Evolutionary conservation across 37 sponge, comb jelly and placozoan species (phyloP).

Genomic region (Crambe crambe): DNA sequence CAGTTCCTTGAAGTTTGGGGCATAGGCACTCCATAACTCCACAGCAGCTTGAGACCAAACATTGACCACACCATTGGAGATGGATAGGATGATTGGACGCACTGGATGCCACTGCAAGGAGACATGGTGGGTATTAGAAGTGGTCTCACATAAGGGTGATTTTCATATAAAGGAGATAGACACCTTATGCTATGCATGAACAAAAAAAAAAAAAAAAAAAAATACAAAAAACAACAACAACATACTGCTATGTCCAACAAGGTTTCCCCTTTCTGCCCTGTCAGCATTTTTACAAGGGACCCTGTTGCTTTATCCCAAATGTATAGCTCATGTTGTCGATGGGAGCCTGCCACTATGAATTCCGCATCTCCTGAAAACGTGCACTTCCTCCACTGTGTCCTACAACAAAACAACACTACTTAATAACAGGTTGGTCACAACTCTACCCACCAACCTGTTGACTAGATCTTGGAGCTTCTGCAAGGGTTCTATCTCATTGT

Average conservation of each 20-base stretch:
- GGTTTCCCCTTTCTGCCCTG: conserved; percentile 98
- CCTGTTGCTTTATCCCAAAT: conserved; percentile 96
- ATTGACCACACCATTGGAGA: conserved; percentile 93
- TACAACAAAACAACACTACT: background rate
- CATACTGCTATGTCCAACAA: conserved; percentile 88
- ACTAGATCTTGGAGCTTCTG: conserved; percentile 97
- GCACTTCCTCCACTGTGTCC: conserved; percentile 97
- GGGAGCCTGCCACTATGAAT: conserved; percentile 92
- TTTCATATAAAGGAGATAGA: too few species aligned
- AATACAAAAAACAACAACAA: too few species aligned
- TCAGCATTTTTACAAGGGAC: conserved; percentile 95
- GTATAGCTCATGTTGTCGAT: conserved; percentile 92
- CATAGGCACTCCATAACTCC: conserved; percentile 98
- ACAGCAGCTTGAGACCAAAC: conserved; percentile 92
- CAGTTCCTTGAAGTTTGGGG: conserved; percentile 97
- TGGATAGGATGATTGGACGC: conserved; percentile 91
- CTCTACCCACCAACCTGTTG: conserved; percentile 61
- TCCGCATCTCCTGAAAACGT: conserved; percentile 96
- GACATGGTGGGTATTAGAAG: background rate
- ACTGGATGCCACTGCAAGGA: conserved; percentile 92
- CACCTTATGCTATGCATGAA: too few species aligned
- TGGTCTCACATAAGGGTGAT: background rate
- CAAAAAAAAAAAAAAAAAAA: too few species aligned
- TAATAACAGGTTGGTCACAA: too few species aligned
- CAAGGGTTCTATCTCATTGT: conserved; percentile 74